Evolutionary conservation across 2,888 invertebrate genomes (phyloP).

Genomic region (Azorinus chamasolen): DNA sequence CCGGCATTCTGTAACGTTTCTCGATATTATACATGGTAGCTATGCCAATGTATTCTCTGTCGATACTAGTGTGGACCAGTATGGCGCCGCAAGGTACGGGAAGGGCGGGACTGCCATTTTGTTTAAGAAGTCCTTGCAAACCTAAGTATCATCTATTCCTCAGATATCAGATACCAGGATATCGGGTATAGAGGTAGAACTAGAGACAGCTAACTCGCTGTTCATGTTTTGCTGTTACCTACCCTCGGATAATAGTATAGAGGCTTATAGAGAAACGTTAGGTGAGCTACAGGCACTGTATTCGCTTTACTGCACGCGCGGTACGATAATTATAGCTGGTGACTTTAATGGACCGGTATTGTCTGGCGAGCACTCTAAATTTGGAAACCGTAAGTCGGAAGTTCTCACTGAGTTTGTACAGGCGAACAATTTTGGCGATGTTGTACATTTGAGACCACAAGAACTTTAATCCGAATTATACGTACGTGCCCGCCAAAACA

Average conservation of each 20-base stretch:
- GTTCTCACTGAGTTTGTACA: no score
- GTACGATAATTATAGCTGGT: neutral
- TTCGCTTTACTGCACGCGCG: neutral
- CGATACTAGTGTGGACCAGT: slow-evolving; percentile 1
- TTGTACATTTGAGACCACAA: no score
- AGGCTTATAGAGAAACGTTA: neutral
- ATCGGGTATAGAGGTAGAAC: slow-evolving; percentile 4
- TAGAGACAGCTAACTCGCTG: neutral
- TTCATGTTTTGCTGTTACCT: slow-evolving; percentile 6
- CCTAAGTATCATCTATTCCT: no score
- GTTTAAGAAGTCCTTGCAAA: no score
- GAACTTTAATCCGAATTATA: no score
- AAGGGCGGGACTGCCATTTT: slow-evolving; percentile 4
- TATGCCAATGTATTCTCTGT: neutral
- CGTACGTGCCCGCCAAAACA: no score
- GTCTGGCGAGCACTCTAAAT: no score
- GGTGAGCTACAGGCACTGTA: neutral
- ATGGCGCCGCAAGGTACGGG: slow-evolving; percentile 1
- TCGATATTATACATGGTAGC: neutral
- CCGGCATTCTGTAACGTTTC: neutral
- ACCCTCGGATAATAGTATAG: slow-evolving; percentile 3
- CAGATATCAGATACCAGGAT: no score
- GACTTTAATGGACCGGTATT: neutral
- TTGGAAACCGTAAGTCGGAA: no score
- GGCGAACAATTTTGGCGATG: no score